Conservation (phyloP, 2,113 vertebrate species). For the cattle (Bos taurus) region DNA sequence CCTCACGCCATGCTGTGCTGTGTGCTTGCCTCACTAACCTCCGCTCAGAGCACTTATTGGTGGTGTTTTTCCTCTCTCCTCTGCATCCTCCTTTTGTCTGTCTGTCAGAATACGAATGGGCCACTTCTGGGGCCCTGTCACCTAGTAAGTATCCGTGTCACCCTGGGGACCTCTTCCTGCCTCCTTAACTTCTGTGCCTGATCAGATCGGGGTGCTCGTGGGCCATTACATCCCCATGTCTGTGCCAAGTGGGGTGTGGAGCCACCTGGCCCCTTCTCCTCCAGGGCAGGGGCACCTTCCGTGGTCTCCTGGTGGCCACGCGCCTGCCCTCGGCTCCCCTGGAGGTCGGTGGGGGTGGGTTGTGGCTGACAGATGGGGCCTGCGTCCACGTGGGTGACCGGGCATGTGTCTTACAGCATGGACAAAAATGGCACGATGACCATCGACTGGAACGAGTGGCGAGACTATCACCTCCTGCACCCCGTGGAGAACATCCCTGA, state of each 20-base stretch:
- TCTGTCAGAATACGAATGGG: conserved; percentile 95
- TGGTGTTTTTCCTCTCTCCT: conserved; percentile 82
- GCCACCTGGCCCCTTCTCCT: not conserved
- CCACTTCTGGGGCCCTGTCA: conserved; percentile 94
- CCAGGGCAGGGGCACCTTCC: conserved; percentile 45
- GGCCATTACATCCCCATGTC: not conserved
- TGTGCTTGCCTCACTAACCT: conserved; percentile 67
- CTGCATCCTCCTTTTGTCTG: conserved; percentile 82
- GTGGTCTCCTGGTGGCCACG: not conserved
- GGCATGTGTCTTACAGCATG: conserved; percentile 84
- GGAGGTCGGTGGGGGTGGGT: not conserved
- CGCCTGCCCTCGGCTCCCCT: not conserved
- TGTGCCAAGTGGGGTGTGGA: not conserved
- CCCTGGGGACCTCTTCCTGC: conserved; percentile 42
- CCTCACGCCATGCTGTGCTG: not conserved
- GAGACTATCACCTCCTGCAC: conserved; percentile 94
- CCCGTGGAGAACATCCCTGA: conserved; percentile 95
- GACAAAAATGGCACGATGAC: conserved; percentile 98
- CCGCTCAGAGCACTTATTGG: conserved; percentile 77
- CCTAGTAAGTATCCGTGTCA: conserved; percentile 92
- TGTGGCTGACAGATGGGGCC: not conserved
- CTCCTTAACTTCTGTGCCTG: conserved; percentile 43
- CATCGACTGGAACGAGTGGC: conserved; percentile 97
- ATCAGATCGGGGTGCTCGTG: not conserved
- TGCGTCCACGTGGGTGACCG: accelerated